phyloP scores from a whole-genome alignment of 2,888 invertebrate species.

The Tetrapedia diversipes region DNA sequence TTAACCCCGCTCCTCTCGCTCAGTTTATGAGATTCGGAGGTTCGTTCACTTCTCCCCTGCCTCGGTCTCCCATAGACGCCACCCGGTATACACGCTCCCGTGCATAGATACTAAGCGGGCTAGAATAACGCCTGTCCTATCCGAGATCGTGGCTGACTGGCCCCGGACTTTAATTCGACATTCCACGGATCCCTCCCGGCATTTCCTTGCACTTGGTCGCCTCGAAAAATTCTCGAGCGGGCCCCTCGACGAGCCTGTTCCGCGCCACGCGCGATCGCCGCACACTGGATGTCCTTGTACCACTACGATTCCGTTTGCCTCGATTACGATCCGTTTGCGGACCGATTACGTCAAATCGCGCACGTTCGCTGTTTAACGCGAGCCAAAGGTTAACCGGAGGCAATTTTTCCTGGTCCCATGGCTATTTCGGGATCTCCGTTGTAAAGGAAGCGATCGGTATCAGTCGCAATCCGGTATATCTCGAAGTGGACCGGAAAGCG shows the following conservation, averaged over 20 bases:
- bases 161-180: slow-evolving; percentile 77
- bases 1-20: slow-evolving; percentile 51
- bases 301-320: slow-evolving; percentile 56
- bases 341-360: slow-evolving; percentile 56
- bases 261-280: slow-evolving; percentile 5
- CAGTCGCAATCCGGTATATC: no score
- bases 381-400: slow-evolving; percentile 31
- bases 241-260: slow-evolving; percentile 20
- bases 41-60: slow-evolving; percentile 81
- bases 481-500: no score
- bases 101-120: background rate
- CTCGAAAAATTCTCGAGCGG: slow-evolving; percentile 48
- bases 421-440: background rate
- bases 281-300: slow-evolving; percentile 55
- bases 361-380: slow-evolving; percentile 22
- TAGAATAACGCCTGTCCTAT: slow-evolving; percentile 55
- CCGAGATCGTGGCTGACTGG: slow-evolving; percentile 66
- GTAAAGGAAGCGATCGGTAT: no score
- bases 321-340: slow-evolving; percentile 57
- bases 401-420: background rate
- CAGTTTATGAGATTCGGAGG: slow-evolving; percentile 79
- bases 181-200: slow-evolving; percentile 73
- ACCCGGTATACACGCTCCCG: background rate
- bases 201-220: slow-evolving; percentile 71
- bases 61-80: slow-evolving; percentile 40